Conservation (phyloP, 2,797 vertebrate genomes). For the Pterois miles region DNA sequence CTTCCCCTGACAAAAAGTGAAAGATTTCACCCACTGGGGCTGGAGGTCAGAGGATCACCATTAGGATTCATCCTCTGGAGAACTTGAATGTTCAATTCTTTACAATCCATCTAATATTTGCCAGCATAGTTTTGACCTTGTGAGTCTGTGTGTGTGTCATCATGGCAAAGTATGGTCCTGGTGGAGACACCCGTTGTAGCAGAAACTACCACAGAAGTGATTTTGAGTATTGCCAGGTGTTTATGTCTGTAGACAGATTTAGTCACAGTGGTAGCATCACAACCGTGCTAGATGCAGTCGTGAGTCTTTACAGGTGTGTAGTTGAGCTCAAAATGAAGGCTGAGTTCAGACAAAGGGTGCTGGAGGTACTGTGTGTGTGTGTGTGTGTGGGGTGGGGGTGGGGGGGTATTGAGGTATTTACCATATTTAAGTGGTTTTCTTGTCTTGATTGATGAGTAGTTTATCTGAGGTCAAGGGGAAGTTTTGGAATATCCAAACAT, state of each 20-base stretch:
- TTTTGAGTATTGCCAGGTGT: not conserved
- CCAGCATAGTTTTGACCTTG: not conserved
- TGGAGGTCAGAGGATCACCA: not conserved
- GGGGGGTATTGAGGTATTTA: too few species aligned
- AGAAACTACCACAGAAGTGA: not conserved
- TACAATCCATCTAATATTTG: not conserved
- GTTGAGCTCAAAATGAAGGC: not conserved
- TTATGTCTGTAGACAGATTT: not conserved
- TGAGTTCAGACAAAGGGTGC: not conserved
- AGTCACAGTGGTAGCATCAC: not conserved
- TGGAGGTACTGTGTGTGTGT: not conserved
- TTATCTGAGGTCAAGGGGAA: not conserved
- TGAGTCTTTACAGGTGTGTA: not conserved
- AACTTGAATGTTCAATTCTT: not conserved
- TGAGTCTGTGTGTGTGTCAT: not conserved
- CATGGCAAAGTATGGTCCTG: not conserved
- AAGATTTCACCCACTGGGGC: not conserved
- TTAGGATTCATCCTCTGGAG: not conserved
- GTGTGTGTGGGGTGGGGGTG: too few species aligned
- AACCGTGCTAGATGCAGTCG: not conserved
- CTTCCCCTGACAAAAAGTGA: not conserved
- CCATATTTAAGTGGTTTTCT: too few species aligned
- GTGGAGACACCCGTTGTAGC: not conserved
- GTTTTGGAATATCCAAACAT: conserved; percentile 35
- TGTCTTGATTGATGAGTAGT: not conserved